Evolutionary conservation across 2,888 invertebrate species (phyloP).

Genomic region (Dascillus cervinus): DNA sequence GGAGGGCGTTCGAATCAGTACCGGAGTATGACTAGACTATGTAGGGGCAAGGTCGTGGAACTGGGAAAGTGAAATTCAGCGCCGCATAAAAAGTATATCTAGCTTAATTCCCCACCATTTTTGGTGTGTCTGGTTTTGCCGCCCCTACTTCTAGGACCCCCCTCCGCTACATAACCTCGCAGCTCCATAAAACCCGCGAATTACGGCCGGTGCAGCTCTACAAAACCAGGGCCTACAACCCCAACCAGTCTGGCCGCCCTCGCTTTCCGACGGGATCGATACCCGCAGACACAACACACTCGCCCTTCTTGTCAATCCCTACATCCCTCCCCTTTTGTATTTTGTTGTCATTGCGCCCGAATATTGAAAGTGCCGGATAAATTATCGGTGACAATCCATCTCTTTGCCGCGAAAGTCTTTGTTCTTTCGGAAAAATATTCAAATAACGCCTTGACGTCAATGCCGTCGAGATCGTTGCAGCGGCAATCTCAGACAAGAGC

Average conservation of each 20-base stretch:
- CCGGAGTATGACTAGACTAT: constrained; percentile 21
- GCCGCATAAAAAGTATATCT: constrained; percentile 37
- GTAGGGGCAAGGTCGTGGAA: constrained; percentile 40
- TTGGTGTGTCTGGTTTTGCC: constrained; percentile 10
- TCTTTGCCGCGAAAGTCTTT: too few species aligned
- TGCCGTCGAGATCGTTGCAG: too few species aligned
- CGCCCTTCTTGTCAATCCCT: too few species aligned
- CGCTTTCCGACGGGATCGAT: constrained; percentile 53
- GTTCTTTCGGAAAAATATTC: too few species aligned
- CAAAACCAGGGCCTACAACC: constrained; percentile 26
- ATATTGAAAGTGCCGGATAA: too few species aligned
- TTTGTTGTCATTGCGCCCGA: too few species aligned
- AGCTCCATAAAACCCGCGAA: constrained; percentile 10
- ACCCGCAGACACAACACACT: constrained; percentile 45
- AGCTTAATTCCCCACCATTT: too few species aligned
- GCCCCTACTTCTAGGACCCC: constrained; percentile 12
- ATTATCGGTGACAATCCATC: too few species aligned
- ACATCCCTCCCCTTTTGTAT: too few species aligned
- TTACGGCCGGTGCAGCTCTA: constrained; percentile 12
- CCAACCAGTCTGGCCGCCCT: constrained; percentile 41
- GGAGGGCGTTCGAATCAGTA: constrained; percentile 15
- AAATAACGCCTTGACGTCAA: too few species aligned
- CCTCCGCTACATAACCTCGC: constrained; percentile 12
- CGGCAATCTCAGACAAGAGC: constrained; percentile 6
- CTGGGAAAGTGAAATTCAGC: constrained; percentile 41